Evolutionary conservation across 2,888 invertebrate species (phyloP), one percentile per base, ranked within the genome.

Genomic region (Ryuthela nishihirai): DNA sequence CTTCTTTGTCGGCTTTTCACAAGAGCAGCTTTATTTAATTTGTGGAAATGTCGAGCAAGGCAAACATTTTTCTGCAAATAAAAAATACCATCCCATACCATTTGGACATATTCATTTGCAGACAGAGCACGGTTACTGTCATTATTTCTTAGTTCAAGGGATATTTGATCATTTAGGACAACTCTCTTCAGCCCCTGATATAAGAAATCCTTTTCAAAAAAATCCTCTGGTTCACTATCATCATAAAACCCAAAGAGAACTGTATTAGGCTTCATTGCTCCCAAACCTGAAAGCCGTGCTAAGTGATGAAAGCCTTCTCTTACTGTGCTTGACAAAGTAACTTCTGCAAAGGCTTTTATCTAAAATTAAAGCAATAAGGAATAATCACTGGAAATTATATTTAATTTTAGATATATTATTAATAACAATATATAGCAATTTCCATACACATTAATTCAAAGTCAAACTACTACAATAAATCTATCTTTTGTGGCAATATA

Each of bases 261-360:
- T 0, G 98, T 98, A 72, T 99, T 99, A 0, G 98, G 97, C 74
- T 98, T 98, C 98, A 99, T 98, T 12, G 98, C 99, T 1, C 99
- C 99, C 72, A 99, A 84, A 3, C 99, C 99, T 0, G 93, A 85
- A 58, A 97, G 77, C 25, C 95, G 80, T 43, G 91, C 84, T 64
- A 99, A 79, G 76, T 99, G 97, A 58, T 90, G 89, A 38, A 97
- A 82, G 2, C 99, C 99, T 67, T 88, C 86, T 0, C 95, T 81
- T 0, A 99, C 85, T 0, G 85, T 83, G 53, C 81, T 79, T 0
- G 94, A 87, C 9, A 95, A 79, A 0, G 95, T 97, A 7, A 98
- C 77, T 77, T 99, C 98, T 0, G 94, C 87, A 75, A 99, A 99
- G 0, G 98, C 97, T 74, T 97, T 97, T 12, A 87, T 82, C 82